Base-by-base conservation (phyloP, 23 tunicate species). In the Styela plicata region DNA sequence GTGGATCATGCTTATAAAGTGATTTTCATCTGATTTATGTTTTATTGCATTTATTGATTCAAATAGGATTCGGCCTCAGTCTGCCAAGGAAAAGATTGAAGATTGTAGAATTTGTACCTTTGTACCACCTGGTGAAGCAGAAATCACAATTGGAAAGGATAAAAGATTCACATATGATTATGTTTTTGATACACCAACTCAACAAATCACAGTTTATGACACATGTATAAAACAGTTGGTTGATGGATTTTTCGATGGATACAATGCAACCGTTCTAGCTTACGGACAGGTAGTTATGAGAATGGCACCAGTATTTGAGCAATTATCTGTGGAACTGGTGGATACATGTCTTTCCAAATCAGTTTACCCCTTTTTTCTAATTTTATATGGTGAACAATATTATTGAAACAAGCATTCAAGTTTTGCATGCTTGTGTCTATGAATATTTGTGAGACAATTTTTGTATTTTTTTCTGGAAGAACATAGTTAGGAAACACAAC, bases 281-380 rank as follows among this genome's bases (percentile, higher is more conserved):
- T 96, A 96, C 80, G 99, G 99, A 27, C 99, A 96, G 96, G 96
- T 90, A 34, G n/a, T n/a, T n/a, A n/a, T n/a, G n/a, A n/a, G n/a
- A n/a, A n/a, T n/a, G n/a, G n/a, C n/a, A n/a, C n/a, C n/a, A n/a
- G n/a, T n/a, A n/a, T n/a, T n/a, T n/a, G n/a, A n/a, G n/a, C n/a
- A n/a, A n/a, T n/a, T n/a, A n/a, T n/a, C n/a, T n/a, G n/a, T n/a
- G n/a, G n/a, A n/a, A n/a, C n/a, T n/a, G n/a, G n/a, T n/a, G n/a
- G n/a, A n/a, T n/a, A n/a, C n/a, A n/a, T n/a, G n/a, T n/a, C n/a
- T n/a, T n/a, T n/a, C n/a, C n/a, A n/a, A n/a, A n/a, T n/a, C n/a
- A n/a, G n/a, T n/a, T n/a, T n/a, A n/a, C n/a, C n/a, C n/a, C n/a
- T n/a, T n/a, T n/a, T n/a, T n/a, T n/a, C n/a, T n/a, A n/a, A n/a